phyloP scores from a whole-genome alignment of 2,797 vertebrate genomes.

The Hozukius guyotensis region DNA sequence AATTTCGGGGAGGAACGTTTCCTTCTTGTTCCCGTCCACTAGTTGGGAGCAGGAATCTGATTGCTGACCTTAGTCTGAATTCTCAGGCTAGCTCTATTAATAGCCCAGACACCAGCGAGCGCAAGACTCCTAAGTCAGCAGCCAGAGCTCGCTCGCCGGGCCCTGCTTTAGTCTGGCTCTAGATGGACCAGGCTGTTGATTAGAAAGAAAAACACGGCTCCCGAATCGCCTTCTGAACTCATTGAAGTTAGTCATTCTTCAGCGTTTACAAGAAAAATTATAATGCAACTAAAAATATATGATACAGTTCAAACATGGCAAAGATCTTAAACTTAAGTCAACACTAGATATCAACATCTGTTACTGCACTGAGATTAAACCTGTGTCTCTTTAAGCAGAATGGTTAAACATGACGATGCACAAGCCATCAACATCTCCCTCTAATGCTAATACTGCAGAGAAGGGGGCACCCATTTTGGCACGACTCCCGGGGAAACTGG shows the following conservation, averaged over 20 bases:
- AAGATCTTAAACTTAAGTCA: background rate
- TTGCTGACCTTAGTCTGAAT: slow-evolving; percentile 82
- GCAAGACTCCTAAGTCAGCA: slow-evolving; percentile 77
- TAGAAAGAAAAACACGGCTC: slow-evolving; percentile 65
- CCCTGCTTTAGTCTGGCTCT: slow-evolving; percentile 50
- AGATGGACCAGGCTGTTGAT: slow-evolving; percentile 52
- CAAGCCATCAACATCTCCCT: background rate
- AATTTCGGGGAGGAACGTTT: slow-evolving; percentile 54
- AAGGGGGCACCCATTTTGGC: slow-evolving; percentile 60
- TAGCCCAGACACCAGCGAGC: slow-evolving; percentile 75
- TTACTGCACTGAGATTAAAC: background rate
- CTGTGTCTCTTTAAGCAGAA: slow-evolving; percentile 1
- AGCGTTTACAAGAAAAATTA: slow-evolving; percentile 4
- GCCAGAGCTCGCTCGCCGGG: slow-evolving; percentile 47
- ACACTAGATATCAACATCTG: background rate
- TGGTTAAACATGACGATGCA: slow-evolving; percentile 6
- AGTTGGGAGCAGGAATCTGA: slow-evolving; percentile 76
- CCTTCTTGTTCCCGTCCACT: slow-evolving; percentile 53
- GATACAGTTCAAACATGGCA: background rate
- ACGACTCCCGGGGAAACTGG: slow-evolving; percentile 42
- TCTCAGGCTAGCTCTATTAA: slow-evolving; percentile 85
- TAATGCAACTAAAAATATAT: slow-evolving; percentile 4
- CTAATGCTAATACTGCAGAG: slow-evolving; percentile 35
- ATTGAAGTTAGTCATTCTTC: slow-evolving; percentile 16
- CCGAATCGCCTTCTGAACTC: background rate